phyloP scores from a whole-genome alignment of 2,797 vertebrate genomes.

The Pelodytes ibericus region DNA sequence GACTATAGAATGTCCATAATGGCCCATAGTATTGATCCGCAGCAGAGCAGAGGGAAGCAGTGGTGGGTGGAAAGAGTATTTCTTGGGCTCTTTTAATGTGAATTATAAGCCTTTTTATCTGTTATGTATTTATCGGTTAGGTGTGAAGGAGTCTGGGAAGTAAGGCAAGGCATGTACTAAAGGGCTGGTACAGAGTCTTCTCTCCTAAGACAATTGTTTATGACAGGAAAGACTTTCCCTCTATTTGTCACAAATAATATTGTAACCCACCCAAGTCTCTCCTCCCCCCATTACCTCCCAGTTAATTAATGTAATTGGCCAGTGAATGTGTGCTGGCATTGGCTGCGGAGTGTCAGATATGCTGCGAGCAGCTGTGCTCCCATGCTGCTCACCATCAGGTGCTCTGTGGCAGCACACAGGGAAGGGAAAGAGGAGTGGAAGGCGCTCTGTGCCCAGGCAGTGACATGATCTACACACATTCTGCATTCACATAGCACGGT shows the following conservation, averaged over 20 bases:
- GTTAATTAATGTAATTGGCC: conserved; percentile 56
- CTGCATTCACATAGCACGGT: conserved; percentile 26
- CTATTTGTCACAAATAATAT: conserved; percentile 34
- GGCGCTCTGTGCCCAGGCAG: conserved; percentile 43
- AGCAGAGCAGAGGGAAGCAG: too few species aligned
- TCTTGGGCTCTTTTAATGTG: too few species aligned
- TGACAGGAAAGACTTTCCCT: neutral
- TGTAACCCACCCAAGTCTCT: conserved; percentile 20
- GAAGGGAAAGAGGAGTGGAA: conserved; percentile 34
- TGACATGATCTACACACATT: conserved; percentile 24
- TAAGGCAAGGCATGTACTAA: too few species aligned
- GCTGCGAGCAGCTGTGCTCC: conserved; percentile 46
- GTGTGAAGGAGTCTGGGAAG: too few species aligned
- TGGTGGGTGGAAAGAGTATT: too few species aligned
- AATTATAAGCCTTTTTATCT: too few species aligned
- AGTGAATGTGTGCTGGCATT: conserved; percentile 43
- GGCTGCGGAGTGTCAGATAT: conserved; percentile 34
- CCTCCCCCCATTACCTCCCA: conserved; percentile 27
- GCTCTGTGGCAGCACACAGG: conserved; percentile 47
- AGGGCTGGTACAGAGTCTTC: too few species aligned
- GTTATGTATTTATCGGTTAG: too few species aligned
- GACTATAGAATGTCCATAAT: too few species aligned
- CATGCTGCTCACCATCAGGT: conserved; percentile 54
- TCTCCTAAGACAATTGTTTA: too few species aligned
- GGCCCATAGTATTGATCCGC: too few species aligned